phyloP scores from a whole-genome alignment of 2,888 invertebrate genomes.

The Ectropis crepuscularia region DNA sequence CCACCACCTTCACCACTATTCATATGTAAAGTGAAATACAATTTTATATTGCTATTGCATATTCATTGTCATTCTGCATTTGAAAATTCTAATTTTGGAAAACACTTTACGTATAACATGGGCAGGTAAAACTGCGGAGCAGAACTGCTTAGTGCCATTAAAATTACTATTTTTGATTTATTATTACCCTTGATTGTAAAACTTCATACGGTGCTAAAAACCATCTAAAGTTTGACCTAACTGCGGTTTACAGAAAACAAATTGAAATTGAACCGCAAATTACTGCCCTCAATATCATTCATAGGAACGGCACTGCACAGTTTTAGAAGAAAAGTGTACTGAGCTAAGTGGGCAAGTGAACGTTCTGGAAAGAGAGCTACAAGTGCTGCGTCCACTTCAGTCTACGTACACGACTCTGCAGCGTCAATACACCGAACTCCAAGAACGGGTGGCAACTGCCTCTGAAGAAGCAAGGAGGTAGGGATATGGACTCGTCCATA shows the following conservation, averaged over 20 bases:
- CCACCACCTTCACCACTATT: too few relatives aligned
- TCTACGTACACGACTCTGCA: constrained; percentile 57
- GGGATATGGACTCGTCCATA: neutral
- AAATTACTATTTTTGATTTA: too few relatives aligned
- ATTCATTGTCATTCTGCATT: too few relatives aligned
- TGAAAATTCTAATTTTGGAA: too few relatives aligned
- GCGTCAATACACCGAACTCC: constrained; percentile 66
- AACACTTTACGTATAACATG: too few relatives aligned
- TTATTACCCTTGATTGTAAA: too few relatives aligned
- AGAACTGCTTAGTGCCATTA: too few relatives aligned
- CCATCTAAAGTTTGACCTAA: neutral
- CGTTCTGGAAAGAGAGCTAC: constrained; percentile 62
- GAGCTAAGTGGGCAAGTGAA: constrained; percentile 60
- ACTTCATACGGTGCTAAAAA: neutral
- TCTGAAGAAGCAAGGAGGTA: constrained; percentile 68
- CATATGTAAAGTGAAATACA: too few relatives aligned
- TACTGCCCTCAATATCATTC: neutral
- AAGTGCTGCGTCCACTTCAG: constrained; percentile 64
- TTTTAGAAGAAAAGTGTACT: constrained; percentile 66
- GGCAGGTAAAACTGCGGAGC: too few relatives aligned
- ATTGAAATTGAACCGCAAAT: constrained; percentile 1
- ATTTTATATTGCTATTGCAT: too few relatives aligned
- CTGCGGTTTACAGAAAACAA: neutral
- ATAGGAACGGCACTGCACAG: constrained; percentile 68
- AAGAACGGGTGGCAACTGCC: constrained; percentile 60